Conservation (phyloP, 2,797 vertebrate species). For the Coreius guichenoti region DNA sequence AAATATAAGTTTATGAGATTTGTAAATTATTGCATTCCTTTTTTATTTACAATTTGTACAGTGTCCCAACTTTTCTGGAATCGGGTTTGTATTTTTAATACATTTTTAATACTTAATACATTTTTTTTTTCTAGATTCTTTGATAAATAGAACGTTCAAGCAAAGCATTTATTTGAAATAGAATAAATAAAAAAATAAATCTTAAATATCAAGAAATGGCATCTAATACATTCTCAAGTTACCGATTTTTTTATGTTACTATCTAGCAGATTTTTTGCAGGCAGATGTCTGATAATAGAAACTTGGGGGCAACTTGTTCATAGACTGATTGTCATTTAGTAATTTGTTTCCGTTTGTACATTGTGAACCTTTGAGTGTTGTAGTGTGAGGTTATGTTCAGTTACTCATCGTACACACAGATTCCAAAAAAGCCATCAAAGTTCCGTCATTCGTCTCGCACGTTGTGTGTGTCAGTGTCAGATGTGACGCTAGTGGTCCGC, state of each 20-base stretch:
- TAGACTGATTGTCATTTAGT: conserved; percentile 69
- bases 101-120: no score
- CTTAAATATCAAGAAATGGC: not conserved
- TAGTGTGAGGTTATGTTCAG: conserved; percentile 72
- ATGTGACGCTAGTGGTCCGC: conserved; percentile 69
- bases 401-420: conserved; percentile 78
- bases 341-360: conserved; percentile 76
- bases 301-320: conserved; percentile 39
- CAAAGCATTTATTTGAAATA: not conserved
- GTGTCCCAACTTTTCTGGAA: no score
- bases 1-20: no score
- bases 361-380: conserved; percentile 77
- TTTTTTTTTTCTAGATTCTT: not conserved
- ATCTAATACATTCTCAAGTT: conserved; percentile 44
- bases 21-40: no score
- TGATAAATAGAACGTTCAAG: not conserved
- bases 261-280: conserved; percentile 1
- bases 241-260: not conserved
- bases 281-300: conserved; percentile 21
- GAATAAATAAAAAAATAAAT: not conserved
- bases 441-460: conserved; percentile 81
- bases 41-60: no score
- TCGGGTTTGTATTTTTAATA: no score
- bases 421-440: conserved; percentile 69
- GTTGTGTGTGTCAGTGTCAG: conserved; percentile 78